These are phyloP conservation scores for Panopea generosa DNA, from an alignment of 2,888 invertebrate species.

Conservation along the genomic window DNA sequence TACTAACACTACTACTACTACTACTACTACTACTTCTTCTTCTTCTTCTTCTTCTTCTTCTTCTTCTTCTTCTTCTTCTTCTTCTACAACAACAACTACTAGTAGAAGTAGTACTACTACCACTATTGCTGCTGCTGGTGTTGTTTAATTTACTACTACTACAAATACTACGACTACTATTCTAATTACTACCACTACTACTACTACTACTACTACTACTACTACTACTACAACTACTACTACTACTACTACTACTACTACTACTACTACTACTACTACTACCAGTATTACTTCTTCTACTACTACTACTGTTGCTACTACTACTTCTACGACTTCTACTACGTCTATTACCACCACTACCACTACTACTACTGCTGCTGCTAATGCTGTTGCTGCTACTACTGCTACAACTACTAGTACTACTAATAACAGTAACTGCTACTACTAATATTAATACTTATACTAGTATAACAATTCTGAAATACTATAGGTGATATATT, in stretches of 20 bases:
- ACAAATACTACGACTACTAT: too few relatives aligned
- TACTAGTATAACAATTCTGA: too few relatives aligned
- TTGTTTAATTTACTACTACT: slow-evolving; percentile 3
- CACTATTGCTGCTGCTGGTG: slow-evolving; percentile 21
- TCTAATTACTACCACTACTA: too few relatives aligned
- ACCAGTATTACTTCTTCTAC: slow-evolving; percentile 5
- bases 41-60: slow-evolving; percentile 48
- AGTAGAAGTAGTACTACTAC: slow-evolving; percentile 2
- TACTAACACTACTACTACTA: too few relatives aligned
- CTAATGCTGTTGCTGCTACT: too few relatives aligned
- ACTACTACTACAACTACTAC: slow-evolving; percentile 13
- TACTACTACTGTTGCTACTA: slow-evolving; percentile 11
- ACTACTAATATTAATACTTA: too few relatives aligned
- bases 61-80: slow-evolving; percentile 50
- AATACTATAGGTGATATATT: too few relatives aligned
- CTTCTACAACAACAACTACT: slow-evolving; percentile 18
- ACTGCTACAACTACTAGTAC: too few relatives aligned
- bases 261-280: slow-evolving; percentile 19
- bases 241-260: slow-evolving; percentile 19
- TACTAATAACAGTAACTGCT: background rate
- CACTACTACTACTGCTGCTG: too few relatives aligned
- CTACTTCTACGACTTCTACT: too few relatives aligned
- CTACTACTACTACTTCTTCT: too few relatives aligned
- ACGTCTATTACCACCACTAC: too few relatives aligned
- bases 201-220: slow-evolving; percentile 4